Evolutionary conservation across 2,888 invertebrate genomes (phyloP), one percentile per base, ranked within the genome.

Genomic region (Macrosiphum euphorbiae): DNA sequence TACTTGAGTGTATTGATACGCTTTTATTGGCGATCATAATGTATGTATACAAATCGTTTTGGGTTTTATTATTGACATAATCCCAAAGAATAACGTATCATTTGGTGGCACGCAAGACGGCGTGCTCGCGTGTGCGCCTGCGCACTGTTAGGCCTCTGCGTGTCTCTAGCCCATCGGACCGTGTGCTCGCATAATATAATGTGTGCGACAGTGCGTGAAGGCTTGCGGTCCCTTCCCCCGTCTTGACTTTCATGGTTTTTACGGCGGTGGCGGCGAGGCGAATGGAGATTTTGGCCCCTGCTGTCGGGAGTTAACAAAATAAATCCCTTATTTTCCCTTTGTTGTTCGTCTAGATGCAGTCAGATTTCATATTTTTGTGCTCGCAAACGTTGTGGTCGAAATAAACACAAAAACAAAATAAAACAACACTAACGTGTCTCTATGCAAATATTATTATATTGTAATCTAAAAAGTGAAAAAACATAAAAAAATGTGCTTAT

Each of bases 141-240:
- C 55, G 47, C 35, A 11, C 55, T 35, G 50, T 58, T 67, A 35
- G 50, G 50, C n/a, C 55, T 88, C 55, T 88, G 52, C 88, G 58
- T 84, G 89, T 90, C 85, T 90, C 35, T 16, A 61, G 61, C 50
- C 47, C 61, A 94, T 87, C 86, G 90, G 90, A 90, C 94, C 50
- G 61, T 90, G 89, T 90, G 61, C 86, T 58, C 84, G 55, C 84
- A 44, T 93, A 67, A 67, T 67, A 93, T 90, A 94, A 94, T 41
- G 44, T 47, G 86, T 90, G 85, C 50, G 41, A 50, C 50, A 47
- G 86, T 41, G 90, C 90, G 61, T 94, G 28, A 90, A 94, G 89
- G 35, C 44, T 85, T 89, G 55, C 35, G 47, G 41, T 85, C 58
- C 41, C 92, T 78, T 85, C 44, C 88, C 50, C 44, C 58, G 47